Evolutionary conservation across 1,140 invertebrate genomes (phyloP).

Genomic region (Drosophila hydei): DNA sequence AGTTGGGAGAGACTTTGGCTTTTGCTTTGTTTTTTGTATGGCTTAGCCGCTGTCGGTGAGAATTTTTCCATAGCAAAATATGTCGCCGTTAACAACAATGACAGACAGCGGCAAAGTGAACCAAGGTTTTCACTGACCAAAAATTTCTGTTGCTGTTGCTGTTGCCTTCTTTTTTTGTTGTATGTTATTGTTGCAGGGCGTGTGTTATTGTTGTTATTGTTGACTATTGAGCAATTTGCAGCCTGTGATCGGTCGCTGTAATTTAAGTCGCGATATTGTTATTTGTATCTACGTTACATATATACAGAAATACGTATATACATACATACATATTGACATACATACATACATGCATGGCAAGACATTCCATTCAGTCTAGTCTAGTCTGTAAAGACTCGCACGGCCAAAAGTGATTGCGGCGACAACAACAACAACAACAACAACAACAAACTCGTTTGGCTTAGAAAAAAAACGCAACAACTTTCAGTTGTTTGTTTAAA

Average conservation of each 20-base stretch:
- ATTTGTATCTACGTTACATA: constrained; percentile 2
- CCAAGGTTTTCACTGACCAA: constrained; percentile 63
- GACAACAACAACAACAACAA: constrained; percentile 44
- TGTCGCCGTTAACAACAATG: constrained; percentile 50
- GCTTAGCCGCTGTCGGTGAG: constrained; percentile 38
- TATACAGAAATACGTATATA: neutral
- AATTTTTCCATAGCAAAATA: constrained; percentile 61
- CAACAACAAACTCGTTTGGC: constrained; percentile 70
- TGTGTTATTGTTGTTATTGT: constrained; percentile 45
- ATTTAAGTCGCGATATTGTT: constrained; percentile 18
- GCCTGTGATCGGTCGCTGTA: constrained; percentile 46
- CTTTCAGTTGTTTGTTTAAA: constrained; percentile 68
- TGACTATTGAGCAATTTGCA: constrained; percentile 55
- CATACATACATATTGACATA: constrained; percentile 3
- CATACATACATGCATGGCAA: constrained; percentile 8
- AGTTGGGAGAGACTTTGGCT: constrained; percentile 35
- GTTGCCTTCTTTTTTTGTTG: constrained; percentile 29
- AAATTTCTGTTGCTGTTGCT: constrained; percentile 31
- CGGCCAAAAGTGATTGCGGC: constrained; percentile 71
- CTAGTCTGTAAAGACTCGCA: constrained; percentile 53
- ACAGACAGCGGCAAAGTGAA: constrained; percentile 25
- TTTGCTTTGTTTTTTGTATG: constrained; percentile 23
- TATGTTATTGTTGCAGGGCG: constrained; percentile 33
- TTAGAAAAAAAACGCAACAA: constrained; percentile 69
- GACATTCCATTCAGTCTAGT: constrained; percentile 61